These are phyloP conservation scores for Trisateles emortualis DNA, from an alignment of 2,888 invertebrate species.

Conservation along the genomic window DNA sequence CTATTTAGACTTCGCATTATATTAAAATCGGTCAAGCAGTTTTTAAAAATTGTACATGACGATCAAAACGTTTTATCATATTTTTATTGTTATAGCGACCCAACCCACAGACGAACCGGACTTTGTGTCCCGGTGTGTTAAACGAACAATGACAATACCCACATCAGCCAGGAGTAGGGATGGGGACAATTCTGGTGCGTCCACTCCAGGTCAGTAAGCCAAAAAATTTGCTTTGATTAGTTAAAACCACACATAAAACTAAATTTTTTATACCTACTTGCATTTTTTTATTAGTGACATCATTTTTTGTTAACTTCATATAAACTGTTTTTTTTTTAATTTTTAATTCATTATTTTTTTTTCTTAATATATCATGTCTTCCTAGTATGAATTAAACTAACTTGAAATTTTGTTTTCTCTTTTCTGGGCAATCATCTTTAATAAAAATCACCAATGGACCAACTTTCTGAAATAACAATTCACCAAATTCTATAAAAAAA, in stretches of 20 bases:
- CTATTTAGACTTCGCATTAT: no score
- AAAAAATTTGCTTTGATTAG: neutral
- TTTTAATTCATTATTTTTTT: no score
- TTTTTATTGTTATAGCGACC: conserved; percentile 51
- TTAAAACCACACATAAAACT: no score
- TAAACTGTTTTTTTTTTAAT: no score
- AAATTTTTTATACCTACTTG: no score
- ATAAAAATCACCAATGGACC: conserved; percentile 23
- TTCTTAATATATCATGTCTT: no score
- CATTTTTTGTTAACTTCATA: no score
- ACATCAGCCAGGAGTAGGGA: conserved; percentile 66
- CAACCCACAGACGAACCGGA: conserved; percentile 75
- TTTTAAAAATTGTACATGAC: no score
- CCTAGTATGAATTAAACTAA: conserved; percentile 18
- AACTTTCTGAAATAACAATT: conserved; percentile 12
- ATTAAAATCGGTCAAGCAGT: no score
- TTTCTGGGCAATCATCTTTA: conserved; percentile 24
- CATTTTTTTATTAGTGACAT: no score
- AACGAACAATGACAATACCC: conserved; percentile 76
- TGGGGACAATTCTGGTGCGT: conserved; percentile 71
- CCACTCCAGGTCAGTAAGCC: conserved; percentile 73
- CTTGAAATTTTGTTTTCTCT: conserved; percentile 6
- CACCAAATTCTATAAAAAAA: conserved; percentile 13
- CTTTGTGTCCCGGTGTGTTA: conserved; percentile 66
- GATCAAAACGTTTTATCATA: no score